Evolutionary conservation across 92 coral and sea anemone genomes (phyloP).

Genomic region (Desmophyllum pertusum): DNA sequence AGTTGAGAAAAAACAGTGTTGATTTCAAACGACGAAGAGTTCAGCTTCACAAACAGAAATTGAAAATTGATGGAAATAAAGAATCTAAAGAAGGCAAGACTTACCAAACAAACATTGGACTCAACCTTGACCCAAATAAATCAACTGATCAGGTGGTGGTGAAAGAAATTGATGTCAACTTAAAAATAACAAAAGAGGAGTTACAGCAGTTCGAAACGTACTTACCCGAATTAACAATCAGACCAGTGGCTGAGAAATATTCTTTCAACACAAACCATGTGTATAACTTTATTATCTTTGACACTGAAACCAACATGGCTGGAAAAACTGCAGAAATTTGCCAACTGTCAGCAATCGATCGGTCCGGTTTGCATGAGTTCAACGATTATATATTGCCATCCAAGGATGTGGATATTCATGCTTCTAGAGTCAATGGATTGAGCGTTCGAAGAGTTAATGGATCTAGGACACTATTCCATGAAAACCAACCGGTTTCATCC

Average conservation of each 20-base stretch:
- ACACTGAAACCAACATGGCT: constrained; percentile 66
- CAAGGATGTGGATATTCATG: constrained; percentile 42
- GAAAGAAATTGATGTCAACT: background rate
- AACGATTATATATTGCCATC: constrained; percentile 47
- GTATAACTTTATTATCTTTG: constrained; percentile 61
- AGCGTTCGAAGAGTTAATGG: constrained; percentile 47
- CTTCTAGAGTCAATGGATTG: constrained; percentile 46
- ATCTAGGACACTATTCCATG: constrained; percentile 54
- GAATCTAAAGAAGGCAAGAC: constrained; percentile 11
- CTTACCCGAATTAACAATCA: constrained; percentile 29
- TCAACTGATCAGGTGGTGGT: constrained; percentile 3
- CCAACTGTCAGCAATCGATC: constrained; percentile 59
- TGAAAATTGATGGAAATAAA: constrained; percentile 19
- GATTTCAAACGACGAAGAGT: constrained; percentile 54
- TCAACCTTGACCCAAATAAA: constrained; percentile 46
- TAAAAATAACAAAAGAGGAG: constrained; percentile 44
- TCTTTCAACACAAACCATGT: constrained; percentile 22
- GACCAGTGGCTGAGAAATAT: constrained; percentile 34
- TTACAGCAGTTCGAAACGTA: constrained; percentile 33
- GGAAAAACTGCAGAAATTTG: constrained; percentile 63
- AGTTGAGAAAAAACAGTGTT: constrained; percentile 32
- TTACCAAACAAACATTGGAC: constrained; percentile 10
- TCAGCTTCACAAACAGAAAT: constrained; percentile 45
- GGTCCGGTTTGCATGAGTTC: constrained; percentile 27
- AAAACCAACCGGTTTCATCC: constrained; percentile 39